Evolutionary conservation across 1,140 invertebrate species (phyloP), one percentile per base, ranked within the genome.

Genomic region (Drosophila lacteicornis): DNA sequence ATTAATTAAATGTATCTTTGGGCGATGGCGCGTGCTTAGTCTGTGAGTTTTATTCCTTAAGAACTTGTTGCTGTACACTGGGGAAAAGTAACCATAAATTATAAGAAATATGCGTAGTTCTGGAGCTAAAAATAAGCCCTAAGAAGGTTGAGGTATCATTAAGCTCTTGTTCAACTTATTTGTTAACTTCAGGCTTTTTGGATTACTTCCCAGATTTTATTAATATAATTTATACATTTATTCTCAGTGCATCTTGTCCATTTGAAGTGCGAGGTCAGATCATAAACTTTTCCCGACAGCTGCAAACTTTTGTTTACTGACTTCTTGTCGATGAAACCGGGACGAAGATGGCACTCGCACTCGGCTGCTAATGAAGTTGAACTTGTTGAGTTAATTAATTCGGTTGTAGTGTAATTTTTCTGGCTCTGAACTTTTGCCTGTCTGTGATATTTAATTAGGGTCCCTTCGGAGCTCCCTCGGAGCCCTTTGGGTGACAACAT

Each of bases 381-480:
- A 69, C 59, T 88, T 70, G 71, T 87, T 74, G 75, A 53, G 50
- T 57, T 87, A 88, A 87, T 87, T 87, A 87, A 87, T 78, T 83
- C 68, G 68, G 73, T 84, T 78, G 61, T 71, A 61, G 61, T 62
- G 70, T 55, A 65, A 79, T 83, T 87, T 69, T 78, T 82, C 57
- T 67, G 67, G 15, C 63, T 56, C 25, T 55, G 53, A 75, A 33
- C 49, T 68, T 46, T 46, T 30, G 58, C 43, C 42, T 19, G 38
- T 45, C 33, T 36, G 38, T 47, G 56, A 70, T 63, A 80, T 86
- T 86, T 86, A 86, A 87, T 87, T 88, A 88, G 83, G 65, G 53
- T 66, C 66, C 40, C 62, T 55, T 13, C 51, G 3, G 30, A 33
- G 30, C 30, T 4, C 27, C 27, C 6, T 30, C 30, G 8, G 30